These are phyloP conservation scores for Indri indri DNA, from an alignment of 2,113 vertebrate genomes.

Conservation along the genomic window DNA sequence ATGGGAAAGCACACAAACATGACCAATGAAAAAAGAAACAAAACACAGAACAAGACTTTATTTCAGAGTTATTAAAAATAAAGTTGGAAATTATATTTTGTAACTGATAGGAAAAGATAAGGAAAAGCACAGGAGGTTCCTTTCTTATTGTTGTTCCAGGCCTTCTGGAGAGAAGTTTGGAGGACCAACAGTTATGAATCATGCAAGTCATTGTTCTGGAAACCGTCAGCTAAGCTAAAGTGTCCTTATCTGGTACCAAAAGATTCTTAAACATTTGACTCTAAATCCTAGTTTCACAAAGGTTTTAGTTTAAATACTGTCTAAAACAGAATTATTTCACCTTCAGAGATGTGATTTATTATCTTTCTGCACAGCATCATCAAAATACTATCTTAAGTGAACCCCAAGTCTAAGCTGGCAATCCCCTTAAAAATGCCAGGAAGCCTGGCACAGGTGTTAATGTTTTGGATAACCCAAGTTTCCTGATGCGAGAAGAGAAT, in stretches of 20 bases:
- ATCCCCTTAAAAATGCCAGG: slow-evolving; percentile 10
- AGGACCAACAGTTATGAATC: background rate
- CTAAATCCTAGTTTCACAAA: background rate
- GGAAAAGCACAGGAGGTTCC: background rate
- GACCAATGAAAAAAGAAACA: background rate
- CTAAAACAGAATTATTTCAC: slow-evolving; percentile 15
- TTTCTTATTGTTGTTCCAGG: background rate
- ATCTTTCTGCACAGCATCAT: background rate
- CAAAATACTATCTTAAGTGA: slow-evolving; percentile 3
- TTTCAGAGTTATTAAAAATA: slow-evolving; percentile 34
- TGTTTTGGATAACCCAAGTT: slow-evolving; percentile 4
- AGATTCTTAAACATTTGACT: slow-evolving; percentile 8
- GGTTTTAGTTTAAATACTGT: background rate
- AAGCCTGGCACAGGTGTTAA: background rate
- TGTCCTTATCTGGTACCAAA: slow-evolving; percentile 16
- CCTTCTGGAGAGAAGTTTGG: background rate
- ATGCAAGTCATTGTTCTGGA: slow-evolving; percentile 28
- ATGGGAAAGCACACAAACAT: background rate
- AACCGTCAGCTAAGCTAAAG: slow-evolving; percentile 31
- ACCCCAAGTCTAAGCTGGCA: background rate
- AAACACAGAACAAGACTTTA: background rate
- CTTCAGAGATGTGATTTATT: slow-evolving; percentile 32
- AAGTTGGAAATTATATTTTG: slow-evolving; percentile 32
- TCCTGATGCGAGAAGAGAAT: background rate
- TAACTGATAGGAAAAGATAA: slow-evolving; percentile 37